Percentiles rank a stretch among this genome's conserved stretches.
Conservation (phyloP, 2,888 invertebrate species). For the Epinotia nisella region DNA sequence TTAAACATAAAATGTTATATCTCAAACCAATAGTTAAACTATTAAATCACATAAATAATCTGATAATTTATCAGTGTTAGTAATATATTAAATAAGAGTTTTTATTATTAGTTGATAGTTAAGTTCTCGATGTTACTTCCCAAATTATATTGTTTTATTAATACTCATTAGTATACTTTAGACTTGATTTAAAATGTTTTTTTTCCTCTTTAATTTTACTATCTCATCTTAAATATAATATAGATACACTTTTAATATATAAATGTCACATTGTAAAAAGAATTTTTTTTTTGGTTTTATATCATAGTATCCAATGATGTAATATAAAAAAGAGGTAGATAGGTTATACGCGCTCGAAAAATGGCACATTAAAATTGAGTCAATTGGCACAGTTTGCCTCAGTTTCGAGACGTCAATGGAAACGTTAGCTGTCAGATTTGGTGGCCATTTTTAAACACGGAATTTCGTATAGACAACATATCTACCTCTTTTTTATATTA, state of each 20-base stretch:
- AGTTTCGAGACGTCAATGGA: too few relatives aligned
- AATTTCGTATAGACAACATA: too few relatives aligned
- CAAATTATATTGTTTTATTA: slow-evolving; percentile 1
- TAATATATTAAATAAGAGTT: background rate
- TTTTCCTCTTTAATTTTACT: background rate
- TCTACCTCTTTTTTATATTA: too few relatives aligned
- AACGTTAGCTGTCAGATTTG: too few relatives aligned
- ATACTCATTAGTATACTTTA: slow-evolving; percentile 17
- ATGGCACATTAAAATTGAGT: too few relatives aligned
- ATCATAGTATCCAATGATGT: background rate
- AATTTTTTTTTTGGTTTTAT: slow-evolving; percentile 6
- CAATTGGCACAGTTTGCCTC: too few relatives aligned
- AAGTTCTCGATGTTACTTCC: slow-evolving; percentile 1
- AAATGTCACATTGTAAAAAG: background rate
- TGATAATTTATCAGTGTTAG: background rate
- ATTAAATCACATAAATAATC: background rate
- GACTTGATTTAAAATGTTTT: background rate
- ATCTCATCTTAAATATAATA: slow-evolving; percentile 15
- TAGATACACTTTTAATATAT: background rate
- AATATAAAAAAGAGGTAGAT: too few relatives aligned
- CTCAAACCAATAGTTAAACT: background rate
- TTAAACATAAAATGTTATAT: slow-evolving; percentile 6
- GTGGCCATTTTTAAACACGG: too few relatives aligned
- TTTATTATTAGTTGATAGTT: background rate
- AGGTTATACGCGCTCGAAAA: too few relatives aligned